These are phyloP conservation scores for Brenthis hecate DNA, from an alignment of 2,888 invertebrate genomes.

Conservation along the genomic window DNA sequence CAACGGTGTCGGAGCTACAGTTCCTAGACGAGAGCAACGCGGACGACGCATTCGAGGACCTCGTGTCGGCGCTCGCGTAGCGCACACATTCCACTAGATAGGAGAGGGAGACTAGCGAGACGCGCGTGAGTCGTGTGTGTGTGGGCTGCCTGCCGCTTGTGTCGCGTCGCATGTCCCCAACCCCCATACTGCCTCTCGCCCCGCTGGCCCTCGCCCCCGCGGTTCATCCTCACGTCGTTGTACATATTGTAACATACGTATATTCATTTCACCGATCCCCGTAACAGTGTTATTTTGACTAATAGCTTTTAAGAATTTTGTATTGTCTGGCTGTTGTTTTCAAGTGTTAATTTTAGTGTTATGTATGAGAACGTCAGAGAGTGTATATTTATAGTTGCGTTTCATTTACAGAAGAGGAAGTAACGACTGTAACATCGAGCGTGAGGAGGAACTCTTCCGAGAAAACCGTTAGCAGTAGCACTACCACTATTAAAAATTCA, in stretches of 20 bases:
- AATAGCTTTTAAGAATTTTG: constrained; percentile 75
- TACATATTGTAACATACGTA: constrained; percentile 66
- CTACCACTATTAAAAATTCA: constrained; percentile 80
- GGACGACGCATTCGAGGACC: constrained; percentile 93
- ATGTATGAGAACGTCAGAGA: neutral
- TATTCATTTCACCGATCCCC: constrained; percentile 64
- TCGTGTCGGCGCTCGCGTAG: constrained; percentile 85
- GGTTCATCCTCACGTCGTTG: constrained; percentile 56
- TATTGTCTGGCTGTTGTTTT: constrained; percentile 73
- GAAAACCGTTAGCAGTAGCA: constrained; percentile 82
- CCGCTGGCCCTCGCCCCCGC: constrained; percentile 33
- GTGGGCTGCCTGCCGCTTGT: constrained; percentile 73
- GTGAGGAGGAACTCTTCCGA: constrained; percentile 78
- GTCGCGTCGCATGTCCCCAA: constrained; percentile 61
- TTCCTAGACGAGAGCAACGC: constrained; percentile 90
- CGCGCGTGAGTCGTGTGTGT: constrained; percentile 81
- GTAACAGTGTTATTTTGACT: constrained; percentile 78
- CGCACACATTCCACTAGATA: constrained; percentile 75
- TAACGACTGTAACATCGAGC: constrained; percentile 76
- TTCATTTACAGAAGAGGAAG: constrained; percentile 72
- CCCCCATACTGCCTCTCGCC: constrained; percentile 43
- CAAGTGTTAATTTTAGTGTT: constrained; percentile 56
- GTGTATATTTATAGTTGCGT: neutral
- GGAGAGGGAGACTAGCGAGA: constrained; percentile 73
- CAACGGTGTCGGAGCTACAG: constrained; percentile 85